Evolutionary conservation across 2,797 vertebrate species (phyloP), one percentile per base, ranked within the genome.

Genomic region (Leuciscus waleckii): DNA sequence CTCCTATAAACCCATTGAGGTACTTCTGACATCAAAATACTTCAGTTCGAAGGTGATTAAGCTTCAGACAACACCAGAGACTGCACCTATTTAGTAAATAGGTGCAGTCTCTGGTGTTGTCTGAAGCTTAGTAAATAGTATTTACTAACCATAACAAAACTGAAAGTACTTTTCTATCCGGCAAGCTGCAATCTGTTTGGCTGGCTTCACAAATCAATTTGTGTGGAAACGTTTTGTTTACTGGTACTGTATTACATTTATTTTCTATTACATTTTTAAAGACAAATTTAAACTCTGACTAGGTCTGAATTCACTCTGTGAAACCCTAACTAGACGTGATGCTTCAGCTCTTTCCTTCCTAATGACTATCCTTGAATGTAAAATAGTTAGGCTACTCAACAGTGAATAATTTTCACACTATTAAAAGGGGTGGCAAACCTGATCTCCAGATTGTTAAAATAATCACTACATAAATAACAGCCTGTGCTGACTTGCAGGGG

Each of bases 391-490:
- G 37, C 71, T 58, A 82, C 2, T 41, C 56, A 79, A 56, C 49
- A 68, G 4, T 19, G 23, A 35, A 68, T 58, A 3, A 65, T 73
- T 71, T 82, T 79, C 49, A 75, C 56, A 67, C 79, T 13, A 69
- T 85, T 79, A 56, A 37, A 65, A 68, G 29, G 37, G 74, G 61
- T 51, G 69, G 84, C 32, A 63, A 81, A 37, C 46, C 23, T 10
- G 41, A 73, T 79, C 73, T 4, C 29, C 37, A 11, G 70, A 76
- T 29, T 69, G 51, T 80, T 14, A 32, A 69, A 79, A 79, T 41
- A 83, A 83, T 83, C 23, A 75, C 58, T 49, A 82, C 41, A 79
- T 65, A 74, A 85, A 88, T 82, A 80, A 39, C 23, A 79, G 26
- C 73, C 39, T 43, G 70, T 23, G 26, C 65, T 14, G 37, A 39